phyloP scores from a whole-genome alignment of 2,113 vertebrate genomes.

The Nibea albiflora region DNA sequence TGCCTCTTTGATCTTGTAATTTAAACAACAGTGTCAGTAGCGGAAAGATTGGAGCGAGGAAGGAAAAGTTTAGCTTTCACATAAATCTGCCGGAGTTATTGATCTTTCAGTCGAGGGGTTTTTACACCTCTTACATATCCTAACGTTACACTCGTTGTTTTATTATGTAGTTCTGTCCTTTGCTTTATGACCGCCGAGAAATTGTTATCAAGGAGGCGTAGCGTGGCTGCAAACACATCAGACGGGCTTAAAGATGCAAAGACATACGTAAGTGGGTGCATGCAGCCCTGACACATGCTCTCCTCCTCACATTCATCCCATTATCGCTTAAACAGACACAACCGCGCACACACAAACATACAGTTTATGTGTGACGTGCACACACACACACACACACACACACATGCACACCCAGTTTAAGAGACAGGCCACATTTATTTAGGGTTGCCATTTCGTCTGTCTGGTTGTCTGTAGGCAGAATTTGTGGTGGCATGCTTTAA shows the following conservation, averaged over 20 bases:
- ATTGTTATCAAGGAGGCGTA: slow-evolving; percentile 22
- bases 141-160: slow-evolving; percentile 52
- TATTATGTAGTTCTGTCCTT: slow-evolving; percentile 34
- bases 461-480: slow-evolving; percentile 54
- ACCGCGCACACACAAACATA: background rate
- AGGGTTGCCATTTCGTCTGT: slow-evolving; percentile 56
- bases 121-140: slow-evolving; percentile 49
- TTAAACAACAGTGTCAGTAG: slow-evolving; percentile 31
- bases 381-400: background rate
- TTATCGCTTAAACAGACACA: slow-evolving; percentile 8
- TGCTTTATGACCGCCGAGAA: slow-evolving; percentile 29
- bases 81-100: slow-evolving; percentile 53
- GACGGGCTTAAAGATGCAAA: background rate
- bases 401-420: slow-evolving; percentile 21
- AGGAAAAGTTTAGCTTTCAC: slow-evolving; percentile 40
- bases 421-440: slow-evolving; percentile 59
- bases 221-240: background rate
- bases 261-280: background rate
- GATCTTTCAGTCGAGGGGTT: slow-evolving; percentile 33
- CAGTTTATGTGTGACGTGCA: background rate
- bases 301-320: slow-evolving; percentile 4
- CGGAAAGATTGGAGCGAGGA: slow-evolving; percentile 7
- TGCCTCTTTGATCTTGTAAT: slow-evolving; percentile 35
- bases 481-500: slow-evolving; percentile 67
- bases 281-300: slow-evolving; percentile 13